These are phyloP conservation scores for Pristionchus exspectatus DNA, from an alignment of 2,888 invertebrate species.

Conservation along the genomic window DNA sequence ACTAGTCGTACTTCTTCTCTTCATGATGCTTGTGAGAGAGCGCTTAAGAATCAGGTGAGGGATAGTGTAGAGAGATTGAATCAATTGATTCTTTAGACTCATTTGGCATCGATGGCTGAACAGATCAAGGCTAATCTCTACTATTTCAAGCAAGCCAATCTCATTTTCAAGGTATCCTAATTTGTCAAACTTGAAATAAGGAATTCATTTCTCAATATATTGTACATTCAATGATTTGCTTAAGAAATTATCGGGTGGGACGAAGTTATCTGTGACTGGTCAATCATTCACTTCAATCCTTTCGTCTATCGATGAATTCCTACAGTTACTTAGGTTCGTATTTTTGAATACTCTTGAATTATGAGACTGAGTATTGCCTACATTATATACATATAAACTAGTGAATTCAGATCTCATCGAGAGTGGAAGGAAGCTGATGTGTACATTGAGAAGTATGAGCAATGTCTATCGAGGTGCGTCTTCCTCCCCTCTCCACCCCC, in stretches of 20 bases:
- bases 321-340: slow-evolving; percentile 64
- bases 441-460: slow-evolving; percentile 75
- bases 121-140: slow-evolving; percentile 76
- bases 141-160: slow-evolving; percentile 77
- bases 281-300: slow-evolving; percentile 76
- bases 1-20: slow-evolving; percentile 75
- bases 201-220: not conserved
- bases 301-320: slow-evolving; percentile 76
- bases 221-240: not conserved
- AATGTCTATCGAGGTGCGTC: slow-evolving; percentile 75
- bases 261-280: slow-evolving; percentile 73
- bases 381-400: not conserved
- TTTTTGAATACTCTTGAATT: not conserved
- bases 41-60: slow-evolving; percentile 49
- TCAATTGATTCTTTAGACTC: slow-evolving; percentile 67
- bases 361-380: too few species aligned
- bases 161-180: slow-evolving; percentile 72
- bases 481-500: too few species aligned
- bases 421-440: slow-evolving; percentile 73
- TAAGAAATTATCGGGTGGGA: slow-evolving; percentile 57
- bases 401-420: slow-evolving; percentile 65
- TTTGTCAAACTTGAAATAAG: not conserved
- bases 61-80: not conserved
- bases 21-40: slow-evolving; percentile 77
- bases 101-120: slow-evolving; percentile 75